Percentiles rank a stretch among this genome's conserved stretches.
These are phyloP conservation scores for Daphoenositta chrysoptera DNA, from an alignment of 2,113 vertebrate genomes.

Conservation along the genomic window DNA sequence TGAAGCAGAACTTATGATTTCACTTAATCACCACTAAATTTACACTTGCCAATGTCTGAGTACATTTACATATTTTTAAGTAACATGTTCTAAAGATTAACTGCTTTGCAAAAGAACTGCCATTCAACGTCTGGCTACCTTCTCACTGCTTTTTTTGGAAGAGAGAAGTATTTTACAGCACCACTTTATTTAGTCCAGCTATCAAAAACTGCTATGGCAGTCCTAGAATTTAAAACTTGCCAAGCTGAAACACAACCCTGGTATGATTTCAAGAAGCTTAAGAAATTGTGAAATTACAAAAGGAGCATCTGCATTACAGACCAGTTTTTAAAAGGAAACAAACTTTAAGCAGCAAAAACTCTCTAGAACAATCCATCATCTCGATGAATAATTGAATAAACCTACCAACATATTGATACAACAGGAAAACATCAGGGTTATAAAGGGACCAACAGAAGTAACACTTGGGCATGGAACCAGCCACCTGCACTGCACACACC, in stretches of 20 bases:
- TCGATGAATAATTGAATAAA: background rate
- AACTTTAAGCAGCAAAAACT: background rate
- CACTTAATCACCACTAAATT: background rate
- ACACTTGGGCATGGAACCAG: background rate
- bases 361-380: background rate
- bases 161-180: background rate
- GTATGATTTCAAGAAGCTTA: background rate
- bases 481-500: background rate
- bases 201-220: background rate
- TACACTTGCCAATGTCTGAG: background rate
- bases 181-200: slow-evolving; percentile 4
- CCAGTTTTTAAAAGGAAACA: background rate
- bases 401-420: background rate
- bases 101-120: background rate
- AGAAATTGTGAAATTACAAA: background rate
- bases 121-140: background rate
- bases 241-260: background rate
- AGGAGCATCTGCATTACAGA: background rate
- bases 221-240: background rate
- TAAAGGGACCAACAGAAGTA: background rate
- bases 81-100: background rate
- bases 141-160: slow-evolving; percentile 6
- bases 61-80: background rate
- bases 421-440: background rate
- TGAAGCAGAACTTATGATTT: background rate